These are phyloP conservation scores for Linyphia triangularis DNA, from an alignment of 2,888 invertebrate species.

Conservation along the genomic window DNA sequence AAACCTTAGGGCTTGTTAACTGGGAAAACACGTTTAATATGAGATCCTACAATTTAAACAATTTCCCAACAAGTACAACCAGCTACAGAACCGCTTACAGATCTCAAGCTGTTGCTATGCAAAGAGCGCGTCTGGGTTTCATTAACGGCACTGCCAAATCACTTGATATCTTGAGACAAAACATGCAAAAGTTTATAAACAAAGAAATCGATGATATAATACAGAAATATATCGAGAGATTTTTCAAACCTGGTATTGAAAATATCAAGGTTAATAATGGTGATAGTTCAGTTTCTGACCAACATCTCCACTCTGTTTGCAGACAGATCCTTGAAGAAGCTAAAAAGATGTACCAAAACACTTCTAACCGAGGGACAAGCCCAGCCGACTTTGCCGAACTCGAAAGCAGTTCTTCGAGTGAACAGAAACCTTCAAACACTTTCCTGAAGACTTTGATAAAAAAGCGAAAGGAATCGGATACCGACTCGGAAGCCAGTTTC, in stretches of 20 bases:
- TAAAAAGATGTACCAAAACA: conserved; percentile 83
- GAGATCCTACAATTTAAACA: conserved; percentile 87
- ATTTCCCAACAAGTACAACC: conserved; percentile 81
- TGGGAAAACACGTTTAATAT: conserved; percentile 84
- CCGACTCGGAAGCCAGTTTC: conserved; percentile 76
- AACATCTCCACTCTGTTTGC: conserved; percentile 86
- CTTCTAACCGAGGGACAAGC: conserved; percentile 78
- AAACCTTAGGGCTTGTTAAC: conserved; percentile 52
- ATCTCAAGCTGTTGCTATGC: conserved; percentile 79
- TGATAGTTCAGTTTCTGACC: conserved; percentile 87
- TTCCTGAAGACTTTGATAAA: conserved; percentile 80
- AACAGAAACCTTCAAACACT: conserved; percentile 40
- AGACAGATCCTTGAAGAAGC: conserved; percentile 88
- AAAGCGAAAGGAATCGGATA: conserved; percentile 83
- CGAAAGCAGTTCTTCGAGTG: conserved; percentile 70
- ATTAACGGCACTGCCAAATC: conserved; percentile 86
- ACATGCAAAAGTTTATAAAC: conserved; percentile 88
- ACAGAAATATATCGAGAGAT: conserved; percentile 88
- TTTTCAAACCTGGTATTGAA: conserved; percentile 88
- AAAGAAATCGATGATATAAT: conserved; percentile 88
- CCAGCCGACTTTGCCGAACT: conserved; percentile 76
- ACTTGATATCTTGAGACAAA: conserved; percentile 87
- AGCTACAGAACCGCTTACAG: conserved; percentile 79
- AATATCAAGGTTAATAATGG: conserved; percentile 89
- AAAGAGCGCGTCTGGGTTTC: conserved; percentile 80